Evolutionary conservation across 2,797 vertebrate genomes (phyloP).

Genomic region (Zenarchopterus dispar): DNA sequence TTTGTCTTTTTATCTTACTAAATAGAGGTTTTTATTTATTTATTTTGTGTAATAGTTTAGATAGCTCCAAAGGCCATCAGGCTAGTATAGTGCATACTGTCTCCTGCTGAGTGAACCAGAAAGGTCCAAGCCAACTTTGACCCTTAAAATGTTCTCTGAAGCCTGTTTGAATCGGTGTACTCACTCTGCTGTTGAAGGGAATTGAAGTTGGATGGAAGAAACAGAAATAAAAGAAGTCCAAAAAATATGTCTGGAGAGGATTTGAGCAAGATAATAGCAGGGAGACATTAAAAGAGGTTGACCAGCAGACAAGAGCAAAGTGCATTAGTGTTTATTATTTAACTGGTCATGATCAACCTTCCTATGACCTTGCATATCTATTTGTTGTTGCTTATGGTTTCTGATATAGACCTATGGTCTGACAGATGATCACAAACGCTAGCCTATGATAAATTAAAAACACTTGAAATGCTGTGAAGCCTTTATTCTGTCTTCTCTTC

Average conservation of each 20-base stretch:
- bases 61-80: slow-evolving; percentile 64
- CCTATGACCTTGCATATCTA: slow-evolving; percentile 23
- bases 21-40: not conserved
- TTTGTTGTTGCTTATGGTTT: slow-evolving; percentile 26
- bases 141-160: slow-evolving; percentile 47
- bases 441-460: slow-evolving; percentile 44
- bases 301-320: slow-evolving; percentile 8
- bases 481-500: slow-evolving; percentile 65
- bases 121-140: slow-evolving; percentile 46
- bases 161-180: slow-evolving; percentile 33
- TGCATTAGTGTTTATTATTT: slow-evolving; percentile 23
- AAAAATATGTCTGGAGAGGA: not conserved
- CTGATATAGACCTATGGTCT: slow-evolving; percentile 32
- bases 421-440: slow-evolving; percentile 41
- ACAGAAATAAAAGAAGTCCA: not conserved
- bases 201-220: slow-evolving; percentile 1
- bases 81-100: slow-evolving; percentile 50
- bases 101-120: slow-evolving; percentile 54
- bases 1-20: slow-evolving; percentile 53
- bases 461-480: slow-evolving; percentile 40
- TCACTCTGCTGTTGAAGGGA: too few relatives aligned
- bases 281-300: not conserved
- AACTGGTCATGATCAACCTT: slow-evolving; percentile 19
- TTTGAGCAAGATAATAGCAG: not conserved
- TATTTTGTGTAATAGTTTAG: slow-evolving; percentile 41